Evolutionary conservation across 2,797 vertebrate species (phyloP).

Genomic region (Sebastes ruberrimus): DNA sequence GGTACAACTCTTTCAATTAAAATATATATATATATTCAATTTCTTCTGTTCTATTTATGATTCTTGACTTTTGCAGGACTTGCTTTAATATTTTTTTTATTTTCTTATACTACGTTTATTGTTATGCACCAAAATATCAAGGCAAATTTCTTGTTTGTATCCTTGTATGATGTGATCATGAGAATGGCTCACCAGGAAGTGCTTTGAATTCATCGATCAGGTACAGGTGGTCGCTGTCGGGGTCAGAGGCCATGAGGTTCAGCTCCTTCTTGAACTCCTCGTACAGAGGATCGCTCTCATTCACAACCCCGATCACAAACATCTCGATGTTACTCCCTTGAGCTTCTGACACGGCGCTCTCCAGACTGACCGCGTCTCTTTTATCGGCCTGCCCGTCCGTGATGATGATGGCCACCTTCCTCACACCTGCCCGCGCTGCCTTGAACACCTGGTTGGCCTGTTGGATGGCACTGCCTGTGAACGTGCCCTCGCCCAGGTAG

Average conservation of each 20-base stretch:
- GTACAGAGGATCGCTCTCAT: conserved; percentile 82
- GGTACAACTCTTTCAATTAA: accelerated
- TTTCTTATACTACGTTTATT: neutral
- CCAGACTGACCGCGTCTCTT: conserved; percentile 80
- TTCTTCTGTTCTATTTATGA: too few relatives aligned
- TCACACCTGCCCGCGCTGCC: conserved; percentile 69
- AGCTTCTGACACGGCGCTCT: conserved; percentile 73
- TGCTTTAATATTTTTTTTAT: too few relatives aligned
- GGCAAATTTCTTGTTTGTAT: neutral
- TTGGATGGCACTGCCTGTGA: conserved; percentile 85
- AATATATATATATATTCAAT: too few relatives aligned
- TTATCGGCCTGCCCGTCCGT: conserved; percentile 87
- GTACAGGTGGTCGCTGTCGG: conserved; percentile 83
- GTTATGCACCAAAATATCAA: neutral
- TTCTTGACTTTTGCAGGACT: neutral
- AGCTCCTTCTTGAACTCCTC: conserved; percentile 84
- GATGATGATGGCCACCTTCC: conserved; percentile 87
- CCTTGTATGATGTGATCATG: neutral
- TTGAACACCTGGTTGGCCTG: conserved; percentile 80
- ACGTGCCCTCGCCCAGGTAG: conserved; percentile 89
- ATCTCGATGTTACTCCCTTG: conserved; percentile 78
- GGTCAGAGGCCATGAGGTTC: conserved; percentile 85
- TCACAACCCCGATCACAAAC: conserved; percentile 88
- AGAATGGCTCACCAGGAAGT: conserved; percentile 65
- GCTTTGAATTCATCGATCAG: conserved; percentile 82